phyloP scores from a whole-genome alignment of 2,797 vertebrate genomes.

The Phyllotis vaccarum region DNA sequence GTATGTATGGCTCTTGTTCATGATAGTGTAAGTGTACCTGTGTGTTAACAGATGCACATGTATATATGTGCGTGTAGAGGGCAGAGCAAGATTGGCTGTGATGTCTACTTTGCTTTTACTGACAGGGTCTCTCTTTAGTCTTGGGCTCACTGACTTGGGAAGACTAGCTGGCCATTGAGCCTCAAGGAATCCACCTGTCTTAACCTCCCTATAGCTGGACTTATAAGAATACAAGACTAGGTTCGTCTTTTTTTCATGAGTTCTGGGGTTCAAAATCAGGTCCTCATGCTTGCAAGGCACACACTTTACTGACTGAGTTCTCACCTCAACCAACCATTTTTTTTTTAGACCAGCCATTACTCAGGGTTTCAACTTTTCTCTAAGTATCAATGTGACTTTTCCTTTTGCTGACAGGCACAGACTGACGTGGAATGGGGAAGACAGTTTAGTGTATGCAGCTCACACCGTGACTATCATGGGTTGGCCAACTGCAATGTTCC shows the following conservation, averaged over 20 bases:
- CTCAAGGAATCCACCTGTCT: not conserved
- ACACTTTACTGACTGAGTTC: not conserved
- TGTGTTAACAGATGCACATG: not conserved
- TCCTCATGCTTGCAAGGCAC: not conserved
- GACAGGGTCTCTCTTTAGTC: not conserved
- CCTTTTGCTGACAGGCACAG: slow-evolving; percentile 7
- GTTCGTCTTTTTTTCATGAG: not conserved
- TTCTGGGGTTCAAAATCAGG: not conserved
- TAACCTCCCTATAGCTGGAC: not conserved
- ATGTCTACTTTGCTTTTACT: not conserved
- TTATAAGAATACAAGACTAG: not conserved
- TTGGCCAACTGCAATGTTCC: not conserved
- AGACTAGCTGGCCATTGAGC: not conserved
- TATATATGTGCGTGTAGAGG: too few relatives aligned
- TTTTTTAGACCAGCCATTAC: not conserved
- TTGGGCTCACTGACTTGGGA: not conserved
- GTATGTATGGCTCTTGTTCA: not conserved
- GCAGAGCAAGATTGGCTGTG: not conserved
- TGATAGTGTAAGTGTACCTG: not conserved
- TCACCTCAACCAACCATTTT: not conserved
- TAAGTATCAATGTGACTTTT: not conserved
- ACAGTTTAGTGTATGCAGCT: not conserved
- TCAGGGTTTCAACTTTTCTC: not conserved
- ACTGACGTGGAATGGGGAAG: not conserved
- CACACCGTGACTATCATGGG: not conserved